Conservation (phyloP, 1,140 invertebrate genomes). For the Metaphire vulgaris region DNA sequence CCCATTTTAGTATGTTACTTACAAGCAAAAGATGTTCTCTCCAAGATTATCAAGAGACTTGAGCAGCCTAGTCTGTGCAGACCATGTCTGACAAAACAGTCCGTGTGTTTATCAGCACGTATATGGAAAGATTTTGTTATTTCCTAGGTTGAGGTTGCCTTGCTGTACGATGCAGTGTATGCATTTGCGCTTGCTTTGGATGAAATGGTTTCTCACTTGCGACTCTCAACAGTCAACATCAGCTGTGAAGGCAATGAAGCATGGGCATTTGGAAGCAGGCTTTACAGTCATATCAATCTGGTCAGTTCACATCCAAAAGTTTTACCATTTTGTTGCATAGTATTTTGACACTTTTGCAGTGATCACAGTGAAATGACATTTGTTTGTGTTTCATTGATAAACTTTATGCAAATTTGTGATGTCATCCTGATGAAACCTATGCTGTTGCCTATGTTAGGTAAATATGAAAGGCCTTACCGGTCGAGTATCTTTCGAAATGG, state of each 20-base stretch:
- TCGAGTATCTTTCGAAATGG: slow-evolving; percentile 77
- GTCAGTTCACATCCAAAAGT: slow-evolving; percentile 36
- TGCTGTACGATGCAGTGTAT: slow-evolving; percentile 86
- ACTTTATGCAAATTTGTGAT: too few relatives aligned
- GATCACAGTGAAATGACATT: too few relatives aligned
- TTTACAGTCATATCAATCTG: slow-evolving; percentile 43
- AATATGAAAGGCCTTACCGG: slow-evolving; percentile 85
- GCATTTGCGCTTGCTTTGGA: slow-evolving; percentile 79
- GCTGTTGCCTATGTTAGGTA: too few relatives aligned
- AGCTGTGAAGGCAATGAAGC: slow-evolving; percentile 38
- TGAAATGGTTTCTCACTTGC: slow-evolving; percentile 34
- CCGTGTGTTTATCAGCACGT: too few relatives aligned
- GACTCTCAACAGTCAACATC: slow-evolving; percentile 36
- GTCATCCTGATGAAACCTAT: too few relatives aligned
- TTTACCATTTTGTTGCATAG: too few relatives aligned
- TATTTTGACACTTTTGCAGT: too few relatives aligned
- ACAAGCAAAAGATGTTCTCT: too few relatives aligned
- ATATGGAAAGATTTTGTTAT: neutral
- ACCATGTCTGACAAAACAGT: neutral
- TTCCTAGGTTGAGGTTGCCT: slow-evolving; percentile 62
- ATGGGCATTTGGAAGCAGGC: slow-evolving; percentile 40
- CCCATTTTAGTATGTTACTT: too few relatives aligned
- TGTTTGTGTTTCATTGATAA: too few relatives aligned
- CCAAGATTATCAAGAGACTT: too few relatives aligned
- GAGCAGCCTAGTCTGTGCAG: too few relatives aligned